phyloP scores from a whole-genome alignment of 1,140 invertebrate species.

The Leptonema lineaticorne region DNA sequence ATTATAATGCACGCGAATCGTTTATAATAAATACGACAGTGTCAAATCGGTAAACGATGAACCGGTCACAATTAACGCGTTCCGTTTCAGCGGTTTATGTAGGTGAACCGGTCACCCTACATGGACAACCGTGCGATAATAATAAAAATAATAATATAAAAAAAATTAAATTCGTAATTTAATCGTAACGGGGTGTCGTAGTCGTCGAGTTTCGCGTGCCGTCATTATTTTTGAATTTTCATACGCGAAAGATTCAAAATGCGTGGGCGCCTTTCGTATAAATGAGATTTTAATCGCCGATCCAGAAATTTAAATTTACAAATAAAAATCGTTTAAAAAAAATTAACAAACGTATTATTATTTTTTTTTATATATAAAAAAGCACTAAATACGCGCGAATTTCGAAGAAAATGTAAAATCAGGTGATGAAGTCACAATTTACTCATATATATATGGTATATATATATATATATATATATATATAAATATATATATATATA shows the following conservation, averaged over 20 bases:
- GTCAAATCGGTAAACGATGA: background rate
- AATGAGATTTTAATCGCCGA: background rate
- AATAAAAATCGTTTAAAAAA: too few species aligned
- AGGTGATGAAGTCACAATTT: too few species aligned
- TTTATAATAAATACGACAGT: too few species aligned
- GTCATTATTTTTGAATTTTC: background rate
- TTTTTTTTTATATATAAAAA: too few species aligned
- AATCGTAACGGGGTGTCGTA: slow-evolving; percentile 7
- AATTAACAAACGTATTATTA: too few species aligned
- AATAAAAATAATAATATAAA: slow-evolving; percentile 1
- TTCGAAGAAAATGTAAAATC: too few species aligned
- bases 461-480: too few species aligned
- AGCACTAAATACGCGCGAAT: too few species aligned
- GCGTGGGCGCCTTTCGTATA: background rate
- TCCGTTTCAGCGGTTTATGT: slow-evolving; percentile 8
- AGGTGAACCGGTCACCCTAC: slow-evolving; percentile 22
- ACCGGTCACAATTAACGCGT: too few species aligned
- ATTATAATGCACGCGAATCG: too few species aligned
- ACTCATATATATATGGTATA: too few species aligned
- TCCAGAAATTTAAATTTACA: background rate
- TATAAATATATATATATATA: too few species aligned
- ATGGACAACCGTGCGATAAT: background rate
- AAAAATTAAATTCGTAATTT: slow-evolving; percentile 9
- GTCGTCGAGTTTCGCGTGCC: slow-evolving; percentile 1
- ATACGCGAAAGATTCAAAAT: background rate